Percentiles rank a stretch among this genome's conserved stretches.
These are phyloP conservation scores for Prunella strophiata DNA, from an alignment of 2,797 vertebrate genomes.

Conservation along the genomic window DNA sequence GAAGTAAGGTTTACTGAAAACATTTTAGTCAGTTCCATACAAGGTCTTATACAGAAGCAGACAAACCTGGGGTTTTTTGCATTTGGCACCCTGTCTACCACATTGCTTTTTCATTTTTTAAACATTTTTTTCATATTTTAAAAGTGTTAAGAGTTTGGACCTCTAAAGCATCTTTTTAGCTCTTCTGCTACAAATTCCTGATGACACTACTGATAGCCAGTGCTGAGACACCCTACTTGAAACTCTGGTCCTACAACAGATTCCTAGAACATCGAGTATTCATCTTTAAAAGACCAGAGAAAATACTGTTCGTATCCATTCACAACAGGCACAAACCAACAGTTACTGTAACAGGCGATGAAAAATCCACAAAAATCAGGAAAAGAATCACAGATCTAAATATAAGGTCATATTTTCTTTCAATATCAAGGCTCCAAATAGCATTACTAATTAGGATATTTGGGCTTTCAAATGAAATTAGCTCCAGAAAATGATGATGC, in stretches of 20 bases:
- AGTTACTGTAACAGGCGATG: accelerated
- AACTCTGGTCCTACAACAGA: background rate
- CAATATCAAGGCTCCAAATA: background rate
- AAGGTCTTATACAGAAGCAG: background rate
- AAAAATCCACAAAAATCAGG: background rate
- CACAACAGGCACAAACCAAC: background rate
- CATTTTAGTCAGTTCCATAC: background rate
- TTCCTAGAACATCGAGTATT: background rate
- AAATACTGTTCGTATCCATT: background rate
- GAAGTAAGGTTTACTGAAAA: background rate
- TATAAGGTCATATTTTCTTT: background rate
- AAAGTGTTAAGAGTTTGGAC: background rate
- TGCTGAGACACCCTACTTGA: background rate
- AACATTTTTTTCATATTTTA: background rate
- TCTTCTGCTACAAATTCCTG: background rate
- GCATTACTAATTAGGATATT: background rate
- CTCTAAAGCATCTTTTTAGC: background rate
- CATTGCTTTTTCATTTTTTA: background rate
- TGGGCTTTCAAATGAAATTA: background rate
- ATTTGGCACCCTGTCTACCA: background rate
- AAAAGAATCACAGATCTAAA: background rate
- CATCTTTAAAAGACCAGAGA: background rate
- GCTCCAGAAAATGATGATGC: background rate
- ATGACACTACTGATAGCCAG: background rate
- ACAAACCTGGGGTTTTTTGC: accelerated